A percentile compares a stretch with the other conserved stretches of the same genome.
phyloP scores from a whole-genome alignment of 1,140 invertebrate genomes.

The Micrasema minimum region DNA sequence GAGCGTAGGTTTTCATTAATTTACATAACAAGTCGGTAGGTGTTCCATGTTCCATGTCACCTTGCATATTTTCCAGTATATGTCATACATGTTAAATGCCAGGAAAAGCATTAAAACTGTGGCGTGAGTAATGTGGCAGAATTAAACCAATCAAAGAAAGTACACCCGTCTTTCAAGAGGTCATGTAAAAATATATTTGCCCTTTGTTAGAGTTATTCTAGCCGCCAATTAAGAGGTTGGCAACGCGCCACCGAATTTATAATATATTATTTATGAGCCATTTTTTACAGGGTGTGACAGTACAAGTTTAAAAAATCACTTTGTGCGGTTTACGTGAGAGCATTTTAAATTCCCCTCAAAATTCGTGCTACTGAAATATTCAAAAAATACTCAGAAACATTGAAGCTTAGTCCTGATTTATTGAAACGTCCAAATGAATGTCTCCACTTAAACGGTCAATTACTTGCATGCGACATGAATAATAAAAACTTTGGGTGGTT shows the following conservation, averaged over 20 bases:
- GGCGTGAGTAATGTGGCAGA: too few species aligned
- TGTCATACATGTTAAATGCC: too few species aligned
- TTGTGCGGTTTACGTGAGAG: background rate
- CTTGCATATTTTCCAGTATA: too few species aligned
- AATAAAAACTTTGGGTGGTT: slow-evolving; percentile 20
- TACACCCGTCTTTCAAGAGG: background rate
- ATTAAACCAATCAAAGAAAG: too few species aligned
- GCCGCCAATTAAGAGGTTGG: background rate
- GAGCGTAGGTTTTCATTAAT: too few species aligned
- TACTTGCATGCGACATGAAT: slow-evolving; percentile 22
- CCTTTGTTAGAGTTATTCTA: background rate
- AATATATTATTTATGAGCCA: background rate
- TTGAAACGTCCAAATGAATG: slow-evolving; percentile 28
- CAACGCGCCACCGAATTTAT: background rate
- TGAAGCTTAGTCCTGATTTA: slow-evolving; percentile 8
- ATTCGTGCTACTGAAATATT: slow-evolving; percentile 3
- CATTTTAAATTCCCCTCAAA: background rate
- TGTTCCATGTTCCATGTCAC: too few species aligned
- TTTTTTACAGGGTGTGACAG: slow-evolving; percentile 1
- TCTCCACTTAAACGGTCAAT: slow-evolving; percentile 16
- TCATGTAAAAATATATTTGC: slow-evolving; percentile 3
- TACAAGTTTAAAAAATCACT: background rate
- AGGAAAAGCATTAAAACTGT: too few species aligned
- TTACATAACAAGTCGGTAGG: too few species aligned
- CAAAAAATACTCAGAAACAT: slow-evolving; percentile 21